Evolutionary conservation across 2,797 vertebrate genomes (phyloP).

Genomic region (Sylvilagus floridanus): DNA sequence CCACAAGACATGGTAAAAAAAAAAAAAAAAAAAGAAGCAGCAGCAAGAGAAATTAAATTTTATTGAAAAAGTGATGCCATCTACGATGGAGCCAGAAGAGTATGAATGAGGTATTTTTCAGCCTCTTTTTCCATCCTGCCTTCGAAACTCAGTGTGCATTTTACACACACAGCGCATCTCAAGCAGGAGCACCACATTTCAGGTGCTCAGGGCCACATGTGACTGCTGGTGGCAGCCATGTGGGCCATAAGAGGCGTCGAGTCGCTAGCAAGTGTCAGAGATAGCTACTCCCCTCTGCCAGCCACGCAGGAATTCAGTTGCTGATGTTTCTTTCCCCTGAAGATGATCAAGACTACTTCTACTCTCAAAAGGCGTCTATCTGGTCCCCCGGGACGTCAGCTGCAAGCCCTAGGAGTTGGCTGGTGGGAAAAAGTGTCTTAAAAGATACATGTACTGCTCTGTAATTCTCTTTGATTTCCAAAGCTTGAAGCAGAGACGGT

Average conservation of each 20-base stretch:
- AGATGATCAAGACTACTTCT: no score
- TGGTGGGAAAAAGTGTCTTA: constrained; percentile 53
- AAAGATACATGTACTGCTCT: not conserved
- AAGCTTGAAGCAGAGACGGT: not conserved
- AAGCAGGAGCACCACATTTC: not conserved
- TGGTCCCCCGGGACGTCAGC: not conserved
- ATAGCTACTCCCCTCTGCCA: not conserved
- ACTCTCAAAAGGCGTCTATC: not conserved
- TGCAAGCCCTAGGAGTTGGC: not conserved
- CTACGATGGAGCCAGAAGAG: not conserved
- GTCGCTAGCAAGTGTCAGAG: not conserved
- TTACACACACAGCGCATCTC: fast-evolving
- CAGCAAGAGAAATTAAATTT: not conserved
- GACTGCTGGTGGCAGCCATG: no score
- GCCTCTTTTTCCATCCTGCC: not conserved
- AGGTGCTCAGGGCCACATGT: fast-evolving
- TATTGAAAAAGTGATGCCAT: not conserved
- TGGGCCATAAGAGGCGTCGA: not conserved
- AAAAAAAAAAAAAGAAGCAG: no score
- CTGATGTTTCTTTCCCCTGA: not conserved
- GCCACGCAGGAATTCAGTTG: not conserved
- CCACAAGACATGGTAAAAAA: not conserved
- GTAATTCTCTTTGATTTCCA: constrained; percentile 59
- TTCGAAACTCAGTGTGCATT: not conserved
- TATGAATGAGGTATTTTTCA: not conserved